phyloP scores from a whole-genome alignment of 1,140 invertebrate genomes.

The Diorhabda sublineata region DNA sequence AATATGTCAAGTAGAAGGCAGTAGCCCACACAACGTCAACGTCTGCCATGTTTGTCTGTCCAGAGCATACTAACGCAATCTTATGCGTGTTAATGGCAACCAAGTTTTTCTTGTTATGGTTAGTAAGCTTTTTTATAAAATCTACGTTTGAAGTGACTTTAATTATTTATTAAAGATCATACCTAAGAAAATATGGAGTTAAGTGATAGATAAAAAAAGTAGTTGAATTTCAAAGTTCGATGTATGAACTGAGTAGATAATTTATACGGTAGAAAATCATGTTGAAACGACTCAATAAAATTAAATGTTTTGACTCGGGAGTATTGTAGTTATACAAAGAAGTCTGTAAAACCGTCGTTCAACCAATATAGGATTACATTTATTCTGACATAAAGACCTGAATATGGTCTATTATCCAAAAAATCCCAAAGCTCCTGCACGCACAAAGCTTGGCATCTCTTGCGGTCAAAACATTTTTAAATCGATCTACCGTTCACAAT shows the following conservation, averaged over 20 bases:
- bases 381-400: slow-evolving; percentile 39
- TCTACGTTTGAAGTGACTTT: too few relatives aligned
- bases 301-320: slow-evolving; percentile 37
- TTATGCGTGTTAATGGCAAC: too few relatives aligned
- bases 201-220: too few relatives aligned
- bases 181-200: too few relatives aligned
- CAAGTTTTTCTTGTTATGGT: too few relatives aligned
- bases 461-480: slow-evolving; percentile 44
- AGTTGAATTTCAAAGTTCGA: too few relatives aligned
- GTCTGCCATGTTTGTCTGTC: too few relatives aligned
- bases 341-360: slow-evolving; percentile 29
- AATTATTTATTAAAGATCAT: too few relatives aligned
- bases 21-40: too few relatives aligned
- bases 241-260: neutral
- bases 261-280: slow-evolving; percentile 7
- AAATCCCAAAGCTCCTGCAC: slow-evolving; percentile 31
- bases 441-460: slow-evolving; percentile 33
- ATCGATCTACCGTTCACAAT: slow-evolving; percentile 32
- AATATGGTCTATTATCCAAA: slow-evolving; percentile 41
- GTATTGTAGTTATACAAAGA: slow-evolving; percentile 29
- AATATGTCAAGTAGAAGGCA: too few relatives aligned
- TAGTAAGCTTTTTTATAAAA: too few relatives aligned
- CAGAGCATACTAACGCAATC: too few relatives aligned
- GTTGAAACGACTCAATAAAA: slow-evolving; percentile 24
- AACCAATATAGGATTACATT: slow-evolving; percentile 41